phyloP scores from a whole-genome alignment of 2,888 invertebrate genomes.

The Polymixis flavicincta region DNA sequence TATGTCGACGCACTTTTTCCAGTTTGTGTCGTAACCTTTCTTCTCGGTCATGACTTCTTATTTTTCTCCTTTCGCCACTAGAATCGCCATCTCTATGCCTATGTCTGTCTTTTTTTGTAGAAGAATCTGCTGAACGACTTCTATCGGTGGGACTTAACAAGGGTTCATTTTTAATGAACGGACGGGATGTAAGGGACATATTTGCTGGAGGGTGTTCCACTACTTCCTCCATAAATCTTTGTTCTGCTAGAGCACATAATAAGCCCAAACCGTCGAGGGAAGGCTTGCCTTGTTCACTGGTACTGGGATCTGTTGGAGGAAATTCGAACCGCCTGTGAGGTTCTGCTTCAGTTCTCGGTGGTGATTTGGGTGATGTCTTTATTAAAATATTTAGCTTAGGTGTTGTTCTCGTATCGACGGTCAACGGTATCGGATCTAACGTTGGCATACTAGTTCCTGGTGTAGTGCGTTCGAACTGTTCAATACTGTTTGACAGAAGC shows the following conservation, averaged over 20 bases:
- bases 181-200: slow-evolving; percentile 74
- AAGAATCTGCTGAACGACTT: slow-evolving; percentile 71
- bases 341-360: slow-evolving; percentile 82
- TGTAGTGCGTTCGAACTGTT: slow-evolving; percentile 92
- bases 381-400: slow-evolving; percentile 85
- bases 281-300: slow-evolving; percentile 81
- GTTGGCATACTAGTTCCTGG: slow-evolving; percentile 81
- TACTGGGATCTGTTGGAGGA: slow-evolving; percentile 74
- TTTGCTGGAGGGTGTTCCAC: slow-evolving; percentile 80
- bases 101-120: slow-evolving; percentile 80
- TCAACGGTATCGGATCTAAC: slow-evolving; percentile 79
- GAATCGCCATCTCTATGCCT: slow-evolving; percentile 84
- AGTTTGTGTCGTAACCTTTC: slow-evolving; percentile 85
- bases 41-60: slow-evolving; percentile 83
- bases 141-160: slow-evolving; percentile 81
- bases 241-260: slow-evolving; percentile 96
- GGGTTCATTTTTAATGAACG: slow-evolving; percentile 84
- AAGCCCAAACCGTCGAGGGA: slow-evolving; percentile 93
- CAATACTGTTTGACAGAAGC: slow-evolving; percentile 95
- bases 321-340: slow-evolving; percentile 84
- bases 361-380: slow-evolving; percentile 86
- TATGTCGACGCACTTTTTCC: slow-evolving; percentile 87
- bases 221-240: slow-evolving; percentile 95
- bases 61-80: slow-evolving; percentile 82
- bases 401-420: slow-evolving; percentile 84